These are phyloP conservation scores for Sebastes miniatus DNA, from an alignment of 2,797 vertebrate species.

Conservation along the genomic window DNA sequence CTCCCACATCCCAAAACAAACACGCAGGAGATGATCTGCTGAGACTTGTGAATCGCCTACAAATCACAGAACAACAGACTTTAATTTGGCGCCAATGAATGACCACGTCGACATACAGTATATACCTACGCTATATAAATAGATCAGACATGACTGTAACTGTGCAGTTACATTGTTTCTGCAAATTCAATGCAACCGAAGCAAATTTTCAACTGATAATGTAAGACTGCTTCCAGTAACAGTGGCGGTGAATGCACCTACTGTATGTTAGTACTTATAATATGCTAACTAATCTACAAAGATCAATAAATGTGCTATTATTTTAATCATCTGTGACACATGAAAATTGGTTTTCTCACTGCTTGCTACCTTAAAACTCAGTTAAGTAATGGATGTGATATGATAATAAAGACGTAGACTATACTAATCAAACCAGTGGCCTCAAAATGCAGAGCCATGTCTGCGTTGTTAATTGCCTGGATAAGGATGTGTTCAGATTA, in stretches of 20 bases:
- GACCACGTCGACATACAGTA: not conserved
- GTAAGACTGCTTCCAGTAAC: not conserved
- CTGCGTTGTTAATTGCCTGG: not conserved
- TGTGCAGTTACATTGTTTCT: not conserved
- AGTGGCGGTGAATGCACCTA: not conserved
- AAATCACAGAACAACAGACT: constrained; percentile 27
- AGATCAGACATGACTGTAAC: constrained; percentile 8
- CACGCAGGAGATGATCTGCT: constrained; percentile 29
- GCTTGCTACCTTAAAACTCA: not conserved
- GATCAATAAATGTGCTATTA: not conserved
- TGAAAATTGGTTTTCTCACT: not conserved
- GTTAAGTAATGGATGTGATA: not conserved
- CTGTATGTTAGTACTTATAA: not conserved
- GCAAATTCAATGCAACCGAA: not conserved
- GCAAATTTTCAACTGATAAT: not conserved
- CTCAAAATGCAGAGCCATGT: not conserved
- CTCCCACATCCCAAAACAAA: constrained; percentile 35
- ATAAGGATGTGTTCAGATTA: not conserved
- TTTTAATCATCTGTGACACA: not conserved
- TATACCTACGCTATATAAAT: not conserved
- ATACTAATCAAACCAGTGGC: not conserved
- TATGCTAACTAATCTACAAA: not conserved
- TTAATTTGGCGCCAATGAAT: constrained; percentile 17
- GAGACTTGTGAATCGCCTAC: constrained; percentile 18
- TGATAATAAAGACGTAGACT: not conserved